A percentile compares a stretch with the other conserved stretches of the same genome.
phyloP scores from a whole-genome alignment of 2,888 invertebrate genomes.

The Tachina lurida region DNA sequence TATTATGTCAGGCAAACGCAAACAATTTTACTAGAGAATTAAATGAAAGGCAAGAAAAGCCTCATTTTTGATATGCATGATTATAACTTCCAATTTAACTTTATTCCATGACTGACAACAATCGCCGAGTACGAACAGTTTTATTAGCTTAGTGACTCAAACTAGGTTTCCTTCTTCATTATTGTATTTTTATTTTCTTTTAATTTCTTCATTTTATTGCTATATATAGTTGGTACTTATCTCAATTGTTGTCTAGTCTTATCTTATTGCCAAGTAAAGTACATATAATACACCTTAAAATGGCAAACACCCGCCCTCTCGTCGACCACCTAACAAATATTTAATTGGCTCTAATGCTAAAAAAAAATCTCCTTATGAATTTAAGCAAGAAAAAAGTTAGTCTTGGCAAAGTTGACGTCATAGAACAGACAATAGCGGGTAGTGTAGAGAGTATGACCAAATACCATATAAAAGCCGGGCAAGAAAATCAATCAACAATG shows the following conservation, averaged over 20 bases:
- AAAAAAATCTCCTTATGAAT: constrained; percentile 11
- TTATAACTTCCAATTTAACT: constrained; percentile 68
- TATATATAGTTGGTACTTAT: constrained; percentile 42
- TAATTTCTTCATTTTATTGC: background rate
- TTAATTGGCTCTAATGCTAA: constrained; percentile 10
- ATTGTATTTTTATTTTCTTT: background rate
- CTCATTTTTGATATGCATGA: constrained; percentile 52
- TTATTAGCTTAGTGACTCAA: constrained; percentile 60
- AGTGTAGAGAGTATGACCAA: constrained; percentile 40
- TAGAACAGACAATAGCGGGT: constrained; percentile 17
- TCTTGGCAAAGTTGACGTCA: constrained; percentile 55
- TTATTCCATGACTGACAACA: constrained; percentile 55
- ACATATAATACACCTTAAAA: constrained; percentile 42
- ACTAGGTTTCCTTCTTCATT: constrained; percentile 31
- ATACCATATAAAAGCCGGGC: constrained; percentile 27
- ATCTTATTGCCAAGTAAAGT: constrained; percentile 54
- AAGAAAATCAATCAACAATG: constrained; percentile 14
- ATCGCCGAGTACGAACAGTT: constrained; percentile 21
- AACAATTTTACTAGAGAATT: constrained; percentile 17
- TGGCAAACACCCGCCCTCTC: constrained; percentile 26
- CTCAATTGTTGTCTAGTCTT: constrained; percentile 63
- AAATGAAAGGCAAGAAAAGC: constrained; percentile 15
- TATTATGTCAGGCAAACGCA: constrained; percentile 26
- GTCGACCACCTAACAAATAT: background rate
- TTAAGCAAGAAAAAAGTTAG: background rate